These are phyloP conservation scores for Novumbra hubbsi DNA, from an alignment of 2,797 vertebrate species.

Conservation along the genomic window DNA sequence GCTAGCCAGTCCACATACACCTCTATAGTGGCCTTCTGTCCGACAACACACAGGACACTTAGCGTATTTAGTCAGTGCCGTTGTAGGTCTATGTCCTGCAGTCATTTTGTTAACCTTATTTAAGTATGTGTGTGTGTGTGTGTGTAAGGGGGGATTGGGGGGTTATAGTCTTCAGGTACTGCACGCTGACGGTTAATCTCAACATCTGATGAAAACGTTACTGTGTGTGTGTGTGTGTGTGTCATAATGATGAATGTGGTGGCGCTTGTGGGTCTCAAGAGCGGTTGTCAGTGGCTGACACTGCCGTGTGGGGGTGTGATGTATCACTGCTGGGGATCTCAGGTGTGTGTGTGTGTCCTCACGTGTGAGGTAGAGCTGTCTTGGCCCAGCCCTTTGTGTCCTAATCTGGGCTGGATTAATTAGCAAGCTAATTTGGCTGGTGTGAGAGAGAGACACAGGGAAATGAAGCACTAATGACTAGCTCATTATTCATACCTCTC, in stretches of 20 bases:
- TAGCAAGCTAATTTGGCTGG: conserved; percentile 25
- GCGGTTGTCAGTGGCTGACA: conserved; percentile 68
- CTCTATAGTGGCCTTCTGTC: neutral
- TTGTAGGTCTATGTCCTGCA: conserved; percentile 2
- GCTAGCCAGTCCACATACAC: conserved; percentile 4
- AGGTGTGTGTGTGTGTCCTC: conserved; percentile 20
- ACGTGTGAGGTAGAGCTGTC: neutral
- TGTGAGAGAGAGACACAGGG: conserved; percentile 7
- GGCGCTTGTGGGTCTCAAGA: conserved; percentile 64
- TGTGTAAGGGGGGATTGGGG: neutral
- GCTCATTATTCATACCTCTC: conserved; percentile 29
- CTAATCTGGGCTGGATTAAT: conserved; percentile 28
- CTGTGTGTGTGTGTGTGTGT: conserved; percentile 34
- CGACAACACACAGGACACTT: conserved; percentile 8
- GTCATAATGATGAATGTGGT: conserved; percentile 73
- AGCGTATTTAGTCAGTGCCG: neutral
- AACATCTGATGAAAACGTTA: neutral
- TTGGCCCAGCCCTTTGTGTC: conserved; percentile 7
- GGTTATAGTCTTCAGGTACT: neutral
- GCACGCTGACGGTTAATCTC: neutral
- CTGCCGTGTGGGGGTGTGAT: conserved; percentile 62
- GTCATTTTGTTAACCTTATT: neutral
- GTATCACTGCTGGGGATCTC: conserved; percentile 48
- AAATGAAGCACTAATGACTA: conserved; percentile 29
- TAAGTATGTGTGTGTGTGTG: neutral